A percentile compares a stretch with the other conserved stretches of the same genome.
Evolutionary conservation across 2,113 vertebrate genomes (phyloP).

Genomic region (Alaudala cheleensis): DNA sequence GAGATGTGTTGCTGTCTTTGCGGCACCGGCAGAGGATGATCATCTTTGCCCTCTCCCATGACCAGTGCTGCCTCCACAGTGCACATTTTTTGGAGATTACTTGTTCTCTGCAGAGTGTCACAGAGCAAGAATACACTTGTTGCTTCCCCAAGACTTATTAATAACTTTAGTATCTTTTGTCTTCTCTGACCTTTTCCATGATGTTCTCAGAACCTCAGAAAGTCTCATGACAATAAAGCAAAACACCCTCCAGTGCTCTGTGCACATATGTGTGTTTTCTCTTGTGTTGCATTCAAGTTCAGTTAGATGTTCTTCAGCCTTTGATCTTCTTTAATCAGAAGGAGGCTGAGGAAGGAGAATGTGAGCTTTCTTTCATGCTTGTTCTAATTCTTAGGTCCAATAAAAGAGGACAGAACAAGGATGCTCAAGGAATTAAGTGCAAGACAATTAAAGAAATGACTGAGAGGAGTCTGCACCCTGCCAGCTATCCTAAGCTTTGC

Average conservation of each 20-base stretch:
- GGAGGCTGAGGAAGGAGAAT: neutral
- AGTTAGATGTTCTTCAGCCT: neutral
- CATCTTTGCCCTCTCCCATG: neutral
- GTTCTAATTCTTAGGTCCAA: neutral
- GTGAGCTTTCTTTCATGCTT: conserved; percentile 21
- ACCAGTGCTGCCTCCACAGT: neutral
- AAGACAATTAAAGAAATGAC: conserved; percentile 27
- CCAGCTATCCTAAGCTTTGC: neutral
- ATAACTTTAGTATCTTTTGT: neutral
- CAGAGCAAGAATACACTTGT: neutral
- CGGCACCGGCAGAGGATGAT: neutral
- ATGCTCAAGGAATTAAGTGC: neutral
- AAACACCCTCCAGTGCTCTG: neutral
- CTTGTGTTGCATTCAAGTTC: neutral
- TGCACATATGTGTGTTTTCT: neutral
- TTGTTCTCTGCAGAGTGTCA: neutral
- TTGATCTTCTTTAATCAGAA: conserved; percentile 45
- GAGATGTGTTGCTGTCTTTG: neutral
- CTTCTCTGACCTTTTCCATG: neutral
- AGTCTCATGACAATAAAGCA: neutral
- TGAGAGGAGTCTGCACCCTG: conserved; percentile 16
- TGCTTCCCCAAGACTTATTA: neutral
- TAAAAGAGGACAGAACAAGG: conserved; percentile 12
- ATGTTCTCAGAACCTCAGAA: neutral
- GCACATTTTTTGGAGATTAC: neutral